A percentile compares a stretch with the other conserved stretches of the same genome.
phyloP scores from a whole-genome alignment of 2,888 invertebrate genomes.

The Nesidiocoris tenuis region DNA sequence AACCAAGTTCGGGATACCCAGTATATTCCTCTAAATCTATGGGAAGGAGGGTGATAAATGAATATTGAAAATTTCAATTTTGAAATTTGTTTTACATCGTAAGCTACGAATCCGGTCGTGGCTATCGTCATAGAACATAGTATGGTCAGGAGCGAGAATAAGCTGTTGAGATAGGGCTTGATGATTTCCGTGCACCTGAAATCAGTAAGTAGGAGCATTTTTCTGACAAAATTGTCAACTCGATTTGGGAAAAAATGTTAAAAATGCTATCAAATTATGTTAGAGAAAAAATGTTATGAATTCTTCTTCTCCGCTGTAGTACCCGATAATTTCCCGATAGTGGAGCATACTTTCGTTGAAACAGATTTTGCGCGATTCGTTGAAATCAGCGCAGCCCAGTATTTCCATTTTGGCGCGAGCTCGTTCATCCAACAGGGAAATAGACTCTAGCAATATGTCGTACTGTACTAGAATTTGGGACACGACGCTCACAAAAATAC shows the following conservation, averaged over 20 bases:
- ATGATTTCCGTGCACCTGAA: background rate
- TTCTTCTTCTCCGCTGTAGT: no score
- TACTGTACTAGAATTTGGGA: background rate
- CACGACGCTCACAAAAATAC: background rate
- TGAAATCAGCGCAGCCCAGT: background rate
- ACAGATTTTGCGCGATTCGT: background rate
- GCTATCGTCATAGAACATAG: background rate
- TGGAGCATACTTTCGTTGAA: background rate
- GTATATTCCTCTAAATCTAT: no score
- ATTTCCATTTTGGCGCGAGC: background rate
- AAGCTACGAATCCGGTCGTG: background rate
- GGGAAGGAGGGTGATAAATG: no score
- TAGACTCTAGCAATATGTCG: background rate
- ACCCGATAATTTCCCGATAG: background rate
- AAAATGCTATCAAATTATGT: background rate
- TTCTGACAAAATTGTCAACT: no score
- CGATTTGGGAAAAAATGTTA: no score
- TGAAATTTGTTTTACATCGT: no score
- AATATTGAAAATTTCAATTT: background rate
- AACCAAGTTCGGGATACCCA: no score
- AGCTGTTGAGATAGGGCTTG: background rate
- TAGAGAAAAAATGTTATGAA: background rate
- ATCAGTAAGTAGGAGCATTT: no score
- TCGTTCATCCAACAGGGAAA: background rate
- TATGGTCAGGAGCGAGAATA: background rate